Evolutionary conservation across 2,797 vertebrate species (phyloP).

Genomic region (Bucorvus abyssinicus): DNA sequence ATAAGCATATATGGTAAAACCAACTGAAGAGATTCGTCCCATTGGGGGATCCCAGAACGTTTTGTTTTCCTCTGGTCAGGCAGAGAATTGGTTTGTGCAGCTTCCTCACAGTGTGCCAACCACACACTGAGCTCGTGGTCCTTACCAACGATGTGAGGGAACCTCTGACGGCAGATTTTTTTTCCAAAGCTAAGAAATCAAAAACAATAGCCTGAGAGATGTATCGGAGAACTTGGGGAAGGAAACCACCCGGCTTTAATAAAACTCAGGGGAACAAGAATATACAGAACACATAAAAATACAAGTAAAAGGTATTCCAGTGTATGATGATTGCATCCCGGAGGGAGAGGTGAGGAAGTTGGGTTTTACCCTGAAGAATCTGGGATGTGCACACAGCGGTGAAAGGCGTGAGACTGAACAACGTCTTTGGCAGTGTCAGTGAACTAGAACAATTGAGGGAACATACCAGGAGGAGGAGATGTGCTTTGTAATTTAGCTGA

Average conservation of each 20-base stretch:
- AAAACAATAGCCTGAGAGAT: background rate
- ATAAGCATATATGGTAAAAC: background rate
- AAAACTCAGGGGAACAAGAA: background rate
- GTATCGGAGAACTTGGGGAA: background rate
- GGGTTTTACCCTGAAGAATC: slow-evolving; percentile 19
- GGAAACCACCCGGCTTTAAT: background rate
- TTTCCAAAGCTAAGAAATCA: background rate
- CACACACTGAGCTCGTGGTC: background rate
- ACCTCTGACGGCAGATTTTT: background rate
- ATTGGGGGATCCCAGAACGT: background rate
- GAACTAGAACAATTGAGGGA: slow-evolving; percentile 14
- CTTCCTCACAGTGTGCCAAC: background rate
- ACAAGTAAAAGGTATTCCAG: background rate
- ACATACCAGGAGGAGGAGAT: background rate
- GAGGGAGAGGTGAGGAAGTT: slow-evolving; percentile 9
- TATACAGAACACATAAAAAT: background rate
- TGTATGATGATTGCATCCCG: background rate
- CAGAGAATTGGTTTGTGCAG: background rate
- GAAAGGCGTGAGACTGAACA: slow-evolving; percentile 4
- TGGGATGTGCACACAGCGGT: background rate
- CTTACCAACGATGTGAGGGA: background rate
- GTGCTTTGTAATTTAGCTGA: background rate
- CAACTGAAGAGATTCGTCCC: background rate
- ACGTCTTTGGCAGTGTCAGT: background rate
- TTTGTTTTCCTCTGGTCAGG: background rate